phyloP scores from a whole-genome alignment of 2,113 vertebrate genomes.

The Poeciliopsis turrubarensis region DNA sequence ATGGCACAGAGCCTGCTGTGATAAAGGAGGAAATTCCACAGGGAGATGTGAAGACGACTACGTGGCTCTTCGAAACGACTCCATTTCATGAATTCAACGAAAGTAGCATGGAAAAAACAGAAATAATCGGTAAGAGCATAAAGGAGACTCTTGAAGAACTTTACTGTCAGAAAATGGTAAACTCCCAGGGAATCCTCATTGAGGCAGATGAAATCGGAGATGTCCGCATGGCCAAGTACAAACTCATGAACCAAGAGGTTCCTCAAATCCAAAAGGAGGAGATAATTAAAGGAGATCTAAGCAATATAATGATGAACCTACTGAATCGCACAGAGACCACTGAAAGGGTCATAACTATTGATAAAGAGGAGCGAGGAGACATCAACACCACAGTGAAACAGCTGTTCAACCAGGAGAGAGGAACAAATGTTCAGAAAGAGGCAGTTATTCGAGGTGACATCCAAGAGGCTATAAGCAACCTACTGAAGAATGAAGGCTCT shows the following conservation, averaged over 20 bases:
- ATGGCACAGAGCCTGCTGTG: conserved; percentile 70
- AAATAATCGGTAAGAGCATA: conserved; percentile 89
- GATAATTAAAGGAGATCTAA: conserved; percentile 85
- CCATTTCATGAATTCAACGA: conserved; percentile 87
- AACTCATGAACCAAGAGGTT: conserved; percentile 85
- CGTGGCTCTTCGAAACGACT: conserved; percentile 92
- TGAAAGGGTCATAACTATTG: conserved; percentile 81
- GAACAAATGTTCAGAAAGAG: conserved; percentile 82
- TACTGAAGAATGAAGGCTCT: conserved; percentile 81
- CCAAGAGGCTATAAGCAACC: conserved; percentile 87
- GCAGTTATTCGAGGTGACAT: conserved; percentile 87
- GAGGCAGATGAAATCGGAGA: conserved; percentile 91
- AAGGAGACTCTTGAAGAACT: conserved; percentile 89
- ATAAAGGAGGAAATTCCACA: conserved; percentile 86
- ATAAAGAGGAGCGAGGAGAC: conserved; percentile 86
- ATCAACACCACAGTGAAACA: conserved; percentile 86
- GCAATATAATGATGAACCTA: conserved; percentile 89
- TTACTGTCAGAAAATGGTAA: conserved; percentile 87
- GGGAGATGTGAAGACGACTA: conserved; percentile 89
- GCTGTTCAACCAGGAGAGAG: conserved; percentile 83
- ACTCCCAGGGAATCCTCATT: conserved; percentile 89
- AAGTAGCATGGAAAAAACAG: conserved; percentile 78
- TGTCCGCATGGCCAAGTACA: conserved; percentile 91
- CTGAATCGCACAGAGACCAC: conserved; percentile 80
- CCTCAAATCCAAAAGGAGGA: conserved; percentile 90